Conservation (phyloP, 30 jellyfish, hydroid and myxozoan species). For the Aurelia sp. region DNA sequence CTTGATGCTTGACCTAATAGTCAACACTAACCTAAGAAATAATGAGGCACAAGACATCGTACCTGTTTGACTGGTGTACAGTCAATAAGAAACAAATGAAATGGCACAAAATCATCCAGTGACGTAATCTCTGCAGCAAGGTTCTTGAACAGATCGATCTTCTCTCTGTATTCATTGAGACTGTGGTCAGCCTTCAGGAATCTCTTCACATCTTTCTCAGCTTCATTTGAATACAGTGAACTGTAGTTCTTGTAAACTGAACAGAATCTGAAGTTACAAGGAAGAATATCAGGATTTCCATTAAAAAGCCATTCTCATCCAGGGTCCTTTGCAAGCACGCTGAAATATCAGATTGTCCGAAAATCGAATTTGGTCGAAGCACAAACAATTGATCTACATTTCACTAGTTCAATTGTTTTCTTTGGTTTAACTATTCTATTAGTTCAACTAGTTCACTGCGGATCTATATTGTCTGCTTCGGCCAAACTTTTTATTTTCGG, state of each 20-base stretch:
- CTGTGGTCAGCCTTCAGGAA: conserved; percentile 45
- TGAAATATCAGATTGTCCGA: too few relatives aligned
- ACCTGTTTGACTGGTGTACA: conserved; percentile 72
- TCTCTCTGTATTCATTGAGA: conserved; percentile 57
- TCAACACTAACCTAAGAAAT: too few relatives aligned
- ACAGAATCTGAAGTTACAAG: conserved; percentile 29
- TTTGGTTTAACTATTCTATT: too few relatives aligned
- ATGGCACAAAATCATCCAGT: conserved; percentile 71
- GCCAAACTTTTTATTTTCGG: too few relatives aligned
- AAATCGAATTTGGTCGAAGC: too few relatives aligned
- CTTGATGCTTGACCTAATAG: too few relatives aligned
- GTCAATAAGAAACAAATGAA: conserved; percentile 58
- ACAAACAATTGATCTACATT: too few relatives aligned
- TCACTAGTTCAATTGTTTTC: too few relatives aligned
- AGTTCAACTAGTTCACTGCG: too few relatives aligned
- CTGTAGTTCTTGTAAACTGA: conserved; percentile 56
- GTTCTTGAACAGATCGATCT: conserved; percentile 49
- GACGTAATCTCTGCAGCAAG: conserved; percentile 69
- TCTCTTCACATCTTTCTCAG: conserved; percentile 43
- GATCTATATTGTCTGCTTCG: too few relatives aligned
- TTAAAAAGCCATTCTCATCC: too few relatives aligned
- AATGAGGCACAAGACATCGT: not conserved
- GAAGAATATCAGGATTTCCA: not conserved
- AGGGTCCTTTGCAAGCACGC: too few relatives aligned
- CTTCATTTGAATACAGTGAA: conserved; percentile 41